Evolutionary conservation across 2,797 vertebrate genomes (phyloP).

Genomic region (Gadopsis bispinosus): DNA sequence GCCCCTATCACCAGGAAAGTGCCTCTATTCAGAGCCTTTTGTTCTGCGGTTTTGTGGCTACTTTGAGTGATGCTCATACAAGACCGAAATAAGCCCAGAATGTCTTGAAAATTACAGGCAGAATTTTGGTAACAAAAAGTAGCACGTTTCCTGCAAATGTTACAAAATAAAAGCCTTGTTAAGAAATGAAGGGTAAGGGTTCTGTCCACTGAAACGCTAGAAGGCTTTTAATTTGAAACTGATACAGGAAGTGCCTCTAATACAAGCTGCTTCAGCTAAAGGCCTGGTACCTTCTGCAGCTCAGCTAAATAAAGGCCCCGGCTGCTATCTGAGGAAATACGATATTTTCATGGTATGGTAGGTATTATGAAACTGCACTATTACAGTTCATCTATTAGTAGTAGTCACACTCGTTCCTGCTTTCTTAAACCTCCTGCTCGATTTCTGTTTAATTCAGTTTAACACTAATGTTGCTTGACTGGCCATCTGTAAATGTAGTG

Average conservation of each 20-base stretch:
- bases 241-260: too few relatives aligned
- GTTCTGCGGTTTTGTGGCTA: neutral
- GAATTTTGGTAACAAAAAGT: neutral
- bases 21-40: too few relatives aligned
- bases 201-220: too few relatives aligned
- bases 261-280: too few relatives aligned
- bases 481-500: too few relatives aligned
- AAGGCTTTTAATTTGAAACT: too few relatives aligned
- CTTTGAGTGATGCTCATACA: neutral
- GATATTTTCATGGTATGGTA: too few relatives aligned
- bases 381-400: neutral
- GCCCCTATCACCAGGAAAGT: neutral
- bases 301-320: too few relatives aligned
- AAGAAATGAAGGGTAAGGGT: too few relatives aligned
- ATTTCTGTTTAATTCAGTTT: neutral
- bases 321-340: too few relatives aligned
- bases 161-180: too few relatives aligned
- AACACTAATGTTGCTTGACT: neutral
- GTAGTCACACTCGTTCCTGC: neutral
- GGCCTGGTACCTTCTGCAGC: too few relatives aligned
- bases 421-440: neutral
- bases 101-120: neutral
- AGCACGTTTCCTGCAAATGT: neutral
- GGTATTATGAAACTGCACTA: neutral
- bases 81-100: neutral